Percentiles rank a stretch among this genome's conserved stretches.
These are phyloP conservation scores for Malurus melanocephalus DNA, from an alignment of 2,113 vertebrate genomes.

Conservation along the genomic window DNA sequence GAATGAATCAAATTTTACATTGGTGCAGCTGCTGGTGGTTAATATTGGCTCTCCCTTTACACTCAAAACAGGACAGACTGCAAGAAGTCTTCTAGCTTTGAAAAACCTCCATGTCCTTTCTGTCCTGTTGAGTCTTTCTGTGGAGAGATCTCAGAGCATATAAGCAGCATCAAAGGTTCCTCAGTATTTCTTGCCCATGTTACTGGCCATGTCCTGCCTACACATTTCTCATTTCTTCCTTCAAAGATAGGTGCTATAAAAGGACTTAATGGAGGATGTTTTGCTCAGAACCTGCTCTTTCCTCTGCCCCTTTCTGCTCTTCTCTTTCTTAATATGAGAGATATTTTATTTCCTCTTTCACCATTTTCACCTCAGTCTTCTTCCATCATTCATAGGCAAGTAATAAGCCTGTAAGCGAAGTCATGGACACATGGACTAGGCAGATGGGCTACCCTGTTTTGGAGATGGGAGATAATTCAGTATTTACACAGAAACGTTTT, in stretches of 20 bases:
- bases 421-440: slow-evolving; percentile 95
- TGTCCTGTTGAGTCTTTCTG: background rate
- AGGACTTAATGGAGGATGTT: background rate
- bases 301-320: background rate
- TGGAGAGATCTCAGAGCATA: background rate
- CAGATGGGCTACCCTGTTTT: slow-evolving; percentile 96
- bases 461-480: slow-evolving; percentile 30
- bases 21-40: background rate
- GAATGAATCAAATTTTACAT: background rate
- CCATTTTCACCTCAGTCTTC: background rate
- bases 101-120: background rate
- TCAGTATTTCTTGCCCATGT: background rate
- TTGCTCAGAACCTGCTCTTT: background rate
- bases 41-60: background rate
- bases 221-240: background rate
- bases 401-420: slow-evolving; percentile 74
- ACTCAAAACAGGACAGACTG: background rate
- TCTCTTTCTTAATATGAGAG: background rate
- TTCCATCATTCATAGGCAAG: slow-evolving; percentile 76
- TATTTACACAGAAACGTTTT: slow-evolving; percentile 83
- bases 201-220: background rate
- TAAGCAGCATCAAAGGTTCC: background rate
- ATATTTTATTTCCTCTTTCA: background rate
- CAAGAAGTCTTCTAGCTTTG: background rate
- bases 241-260: background rate